These are phyloP conservation scores for Nylanderia fulva DNA, from an alignment of 1,140 invertebrate genomes.

Conservation along the genomic window DNA sequence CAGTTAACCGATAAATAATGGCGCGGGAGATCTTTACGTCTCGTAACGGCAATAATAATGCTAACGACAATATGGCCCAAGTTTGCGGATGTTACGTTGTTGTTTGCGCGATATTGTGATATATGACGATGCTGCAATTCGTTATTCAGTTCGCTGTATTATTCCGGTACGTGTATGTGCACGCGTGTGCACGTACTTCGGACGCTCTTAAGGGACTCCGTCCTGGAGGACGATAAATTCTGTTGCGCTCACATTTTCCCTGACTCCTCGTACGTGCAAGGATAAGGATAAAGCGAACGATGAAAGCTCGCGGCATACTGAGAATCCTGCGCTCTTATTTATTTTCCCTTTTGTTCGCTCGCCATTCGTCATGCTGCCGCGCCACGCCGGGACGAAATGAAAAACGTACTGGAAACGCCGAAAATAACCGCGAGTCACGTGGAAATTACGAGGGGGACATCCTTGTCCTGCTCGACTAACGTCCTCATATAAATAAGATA, in stretches of 20 bases:
- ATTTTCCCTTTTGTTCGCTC: slow-evolving; percentile 56
- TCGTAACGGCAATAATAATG: not conserved
- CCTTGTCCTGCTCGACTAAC: not conserved
- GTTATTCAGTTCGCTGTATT: slow-evolving; percentile 55
- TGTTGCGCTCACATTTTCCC: slow-evolving; percentile 65
- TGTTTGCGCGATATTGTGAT: slow-evolving; percentile 57
- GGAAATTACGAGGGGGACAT: slow-evolving; percentile 25
- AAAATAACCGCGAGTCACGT: slow-evolving; percentile 23
- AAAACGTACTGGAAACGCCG: slow-evolving; percentile 32
- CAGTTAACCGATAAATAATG: slow-evolving; percentile 19
- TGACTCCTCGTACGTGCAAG: slow-evolving; percentile 66
- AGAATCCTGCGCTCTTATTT: slow-evolving; percentile 56
- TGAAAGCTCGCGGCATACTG: slow-evolving; percentile 64
- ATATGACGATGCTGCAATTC: slow-evolving; percentile 35
- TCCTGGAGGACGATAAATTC: slow-evolving; percentile 73
- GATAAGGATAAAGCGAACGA: slow-evolving; percentile 76
- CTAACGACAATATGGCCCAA: not conserved
- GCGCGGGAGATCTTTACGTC: slow-evolving; percentile 3
- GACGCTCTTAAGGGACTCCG: slow-evolving; percentile 66
- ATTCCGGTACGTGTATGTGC: slow-evolving; percentile 37
- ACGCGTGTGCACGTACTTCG: slow-evolving; percentile 43
- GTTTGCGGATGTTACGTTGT: slow-evolving; percentile 43
- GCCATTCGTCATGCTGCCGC: slow-evolving; percentile 41
- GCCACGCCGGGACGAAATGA: slow-evolving; percentile 25
- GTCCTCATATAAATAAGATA: not conserved